These are phyloP conservation scores for Azorinus chamasolen DNA, from an alignment of 2,888 invertebrate species.

Conservation along the genomic window DNA sequence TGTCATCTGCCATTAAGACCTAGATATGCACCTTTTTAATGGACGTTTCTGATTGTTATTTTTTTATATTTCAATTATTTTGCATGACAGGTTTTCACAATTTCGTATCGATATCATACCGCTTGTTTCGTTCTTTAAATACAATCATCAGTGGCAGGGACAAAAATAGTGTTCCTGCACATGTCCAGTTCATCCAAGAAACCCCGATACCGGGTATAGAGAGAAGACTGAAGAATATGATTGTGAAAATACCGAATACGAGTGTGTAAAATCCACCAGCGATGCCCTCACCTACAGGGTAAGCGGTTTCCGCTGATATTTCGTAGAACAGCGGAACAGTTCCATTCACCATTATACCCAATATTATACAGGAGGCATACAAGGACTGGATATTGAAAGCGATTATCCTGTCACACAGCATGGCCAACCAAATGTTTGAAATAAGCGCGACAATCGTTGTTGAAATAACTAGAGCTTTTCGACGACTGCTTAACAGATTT, in stretches of 20 bases:
- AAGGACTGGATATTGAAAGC: conserved; percentile 24
- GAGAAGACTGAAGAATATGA: conserved; percentile 32
- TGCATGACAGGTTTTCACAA: too few relatives aligned
- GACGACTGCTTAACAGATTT: conserved; percentile 31
- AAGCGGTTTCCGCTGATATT: conserved; percentile 43
- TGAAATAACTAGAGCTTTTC: conserved; percentile 33
- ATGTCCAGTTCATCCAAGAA: conserved; percentile 53
- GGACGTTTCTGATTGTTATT: too few relatives aligned
- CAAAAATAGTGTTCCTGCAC: conserved; percentile 28
- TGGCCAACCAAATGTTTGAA: conserved; percentile 40
- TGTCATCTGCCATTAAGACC: too few relatives aligned
- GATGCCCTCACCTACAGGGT: conserved; percentile 51
- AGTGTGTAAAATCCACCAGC: conserved; percentile 47
- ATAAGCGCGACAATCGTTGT: conserved; percentile 18
- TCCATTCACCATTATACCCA: conserved; percentile 49
- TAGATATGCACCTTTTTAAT: too few relatives aligned
- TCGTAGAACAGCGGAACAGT: conserved; percentile 52
- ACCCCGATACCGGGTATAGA: conserved; percentile 34
- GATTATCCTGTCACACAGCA: conserved; percentile 27
- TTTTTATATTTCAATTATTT: too few relatives aligned
- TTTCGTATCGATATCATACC: conserved; percentile 43
- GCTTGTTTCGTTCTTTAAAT: conserved; percentile 45
- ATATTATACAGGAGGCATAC: conserved; percentile 44
- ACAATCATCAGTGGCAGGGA: conserved; percentile 32
- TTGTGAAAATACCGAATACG: conserved; percentile 8